Evolutionary conservation across 2,113 vertebrate species (phyloP), one percentile per base, ranked within the genome.

Genomic region (western clawed frog (Xenopus tropicalis)): DNA sequence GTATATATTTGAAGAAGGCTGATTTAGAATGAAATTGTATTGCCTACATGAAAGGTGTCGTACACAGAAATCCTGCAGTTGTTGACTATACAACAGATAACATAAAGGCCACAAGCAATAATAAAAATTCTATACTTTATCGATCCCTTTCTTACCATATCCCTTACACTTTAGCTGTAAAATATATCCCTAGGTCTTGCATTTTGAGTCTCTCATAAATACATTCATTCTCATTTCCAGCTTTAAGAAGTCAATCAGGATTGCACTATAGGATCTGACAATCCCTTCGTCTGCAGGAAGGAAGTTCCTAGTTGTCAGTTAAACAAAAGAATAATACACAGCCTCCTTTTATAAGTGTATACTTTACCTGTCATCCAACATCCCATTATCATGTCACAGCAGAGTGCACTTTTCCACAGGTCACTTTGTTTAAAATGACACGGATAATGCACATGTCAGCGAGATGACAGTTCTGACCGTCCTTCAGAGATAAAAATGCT

Each of bases 361-460:
- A 88, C 90, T 92, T 89, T 89, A 85, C 83, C 91, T 92, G 92
- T 93, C 92, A 93, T 86, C 92, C 86, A 90, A 88, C 88, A 91
- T 87, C 87, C 90, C 90, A 92, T 95, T 94, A 95, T 90, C 90
- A 85, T 90, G 90, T 92, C 92, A 92, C 82, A 84, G 87, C 89
- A 85, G 87, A 86, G 85, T 79, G 77, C 85, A 87, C 90, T 84
- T 83, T 93, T 90, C 90, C 88, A 84, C 86, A 88, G 93, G 94
- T 94, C 93, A 94, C 91, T 94, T 93, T 94, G 92, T 95, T 93
- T 91, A 93, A 93, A 93, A 92, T 91, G 90, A 91, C 91, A 90
- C 82, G 86, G 90, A 88, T 91, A 93, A 92, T 88, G 89, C 88
- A 88, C 89, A 91, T 91, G 90, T 91, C 89, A 92, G 89, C 80